Evolutionary conservation across 2,113 vertebrate species (phyloP), one percentile per base, ranked within the genome.

Genomic region (Castor canadensis): DNA sequence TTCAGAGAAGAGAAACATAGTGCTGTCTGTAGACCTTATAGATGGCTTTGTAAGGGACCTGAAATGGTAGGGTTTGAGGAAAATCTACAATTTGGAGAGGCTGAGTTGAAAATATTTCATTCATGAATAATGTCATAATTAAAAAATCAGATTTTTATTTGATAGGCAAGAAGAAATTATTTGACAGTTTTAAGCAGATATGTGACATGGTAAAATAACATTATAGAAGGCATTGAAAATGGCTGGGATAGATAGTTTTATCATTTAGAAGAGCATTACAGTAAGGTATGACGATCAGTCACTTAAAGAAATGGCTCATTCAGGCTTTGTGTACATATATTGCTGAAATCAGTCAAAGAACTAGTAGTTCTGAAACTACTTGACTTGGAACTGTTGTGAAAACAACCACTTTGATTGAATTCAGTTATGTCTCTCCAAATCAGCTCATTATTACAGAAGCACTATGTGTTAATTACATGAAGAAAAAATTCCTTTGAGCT

Each of bases 391-490:
- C 38, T 89, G 32, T 95, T 94, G 49, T 93, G 79, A 86, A 95
- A 97, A 54, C n/a, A 91, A 87, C 40, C 75, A 92, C 49, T 92
- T 95, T 95, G 67, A 47, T 66, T 89, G 75, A 95, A 80, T 89
- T 96, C 40, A 73, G 16, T 89, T 93, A 43, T 75, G 92, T 87
- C 20, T 81, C 9, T 86, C 28, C 26, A 93, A 94, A 93, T 95
- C 62, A 66, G 75, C 43, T 95, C 49, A 96, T 95, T 97, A 94
- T 96, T 97, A 95, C 52, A 95, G 56, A 89, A 86, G 32, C 80
- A 93, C 80, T 87, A n/a, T 73, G 64, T 93, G 62, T 87, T 97
- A 95, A 94, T 95, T 96, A 73, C 56, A 89, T 28, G 28, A 45
- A 73, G 87, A 71, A 87, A 93, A 95, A 73, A 90, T 82, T 89